These are phyloP conservation scores for Halcyon leucocephala DNA, from an alignment of 2,797 vertebrate genomes.

Conservation along the genomic window DNA sequence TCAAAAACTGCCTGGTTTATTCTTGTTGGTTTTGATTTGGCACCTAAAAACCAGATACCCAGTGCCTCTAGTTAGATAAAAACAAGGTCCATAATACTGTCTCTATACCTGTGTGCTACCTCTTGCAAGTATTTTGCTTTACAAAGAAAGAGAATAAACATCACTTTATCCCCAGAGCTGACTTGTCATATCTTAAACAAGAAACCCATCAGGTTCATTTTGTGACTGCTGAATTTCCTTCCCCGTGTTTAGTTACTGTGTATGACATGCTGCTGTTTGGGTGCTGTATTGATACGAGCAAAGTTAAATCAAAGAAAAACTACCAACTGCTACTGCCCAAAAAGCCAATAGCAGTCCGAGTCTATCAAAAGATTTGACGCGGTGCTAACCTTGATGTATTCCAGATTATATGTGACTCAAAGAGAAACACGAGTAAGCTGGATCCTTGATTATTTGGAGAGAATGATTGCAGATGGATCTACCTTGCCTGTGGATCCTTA, in stretches of 20 bases:
- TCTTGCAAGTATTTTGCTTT: neutral
- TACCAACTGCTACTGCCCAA: neutral
- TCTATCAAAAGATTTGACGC: conserved; percentile 24
- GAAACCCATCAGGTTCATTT: neutral
- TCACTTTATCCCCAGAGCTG: neutral
- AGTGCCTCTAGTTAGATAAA: neutral
- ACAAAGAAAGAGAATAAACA: neutral
- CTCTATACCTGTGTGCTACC: neutral
- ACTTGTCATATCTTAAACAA: neutral
- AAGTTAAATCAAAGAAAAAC: neutral
- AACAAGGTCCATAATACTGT: neutral
- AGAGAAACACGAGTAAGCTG: neutral
- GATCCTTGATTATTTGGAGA: conserved; percentile 43
- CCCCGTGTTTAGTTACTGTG: neutral
- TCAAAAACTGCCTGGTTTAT: neutral
- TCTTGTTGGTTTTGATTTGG: neutral
- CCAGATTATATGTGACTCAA: neutral
- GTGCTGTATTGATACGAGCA: neutral
- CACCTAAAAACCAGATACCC: neutral
- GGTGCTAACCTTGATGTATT: conserved; percentile 23
- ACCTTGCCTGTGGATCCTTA: neutral
- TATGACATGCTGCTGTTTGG: neutral
- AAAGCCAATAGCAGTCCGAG: neutral
- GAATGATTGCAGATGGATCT: conserved; percentile 12
- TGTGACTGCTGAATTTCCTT: neutral